A percentile compares a stretch with the other conserved stretches of the same genome.
Conservation (phyloP, 2,797 vertebrate genomes). For the Aulostomus chinensis region DNA sequence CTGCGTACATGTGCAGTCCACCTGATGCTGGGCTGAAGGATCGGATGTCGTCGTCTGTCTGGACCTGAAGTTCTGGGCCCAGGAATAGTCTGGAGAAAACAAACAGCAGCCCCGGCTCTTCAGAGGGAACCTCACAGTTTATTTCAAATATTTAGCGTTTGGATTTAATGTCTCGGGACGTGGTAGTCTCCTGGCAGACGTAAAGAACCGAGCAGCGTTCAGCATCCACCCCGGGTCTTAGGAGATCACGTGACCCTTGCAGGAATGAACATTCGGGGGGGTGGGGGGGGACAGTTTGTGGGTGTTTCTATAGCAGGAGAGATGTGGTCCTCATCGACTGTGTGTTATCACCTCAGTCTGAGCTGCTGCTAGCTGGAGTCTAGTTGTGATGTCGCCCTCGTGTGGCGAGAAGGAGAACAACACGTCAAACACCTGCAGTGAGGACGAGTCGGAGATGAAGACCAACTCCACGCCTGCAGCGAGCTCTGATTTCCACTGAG, state of each 20-base stretch:
- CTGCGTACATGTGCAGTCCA: slow-evolving; percentile 50
- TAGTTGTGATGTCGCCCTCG: slow-evolving; percentile 31
- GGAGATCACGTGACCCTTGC: slow-evolving; percentile 28
- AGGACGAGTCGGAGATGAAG: no score
- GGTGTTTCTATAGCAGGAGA: not conserved
- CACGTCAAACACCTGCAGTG: not conserved
- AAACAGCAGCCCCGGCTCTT: slow-evolving; percentile 45
- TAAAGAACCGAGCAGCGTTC: slow-evolving; percentile 16
- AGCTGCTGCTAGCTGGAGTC: no score
- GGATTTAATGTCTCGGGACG: slow-evolving; percentile 38
- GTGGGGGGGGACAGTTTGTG: no score
- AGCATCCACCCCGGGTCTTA: slow-evolving; percentile 1
- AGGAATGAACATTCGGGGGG: slow-evolving; percentile 44
- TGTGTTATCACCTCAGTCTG: no score
- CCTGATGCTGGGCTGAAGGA: slow-evolving; percentile 43
- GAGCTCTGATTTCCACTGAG: no score
- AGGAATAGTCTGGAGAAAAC: slow-evolving; percentile 63
- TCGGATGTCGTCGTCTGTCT: slow-evolving; percentile 61
- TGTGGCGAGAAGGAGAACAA: slow-evolving; percentile 32
- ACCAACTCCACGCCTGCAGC: no score
- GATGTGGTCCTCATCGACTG: not conserved
- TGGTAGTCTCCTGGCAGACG: slow-evolving; percentile 20
- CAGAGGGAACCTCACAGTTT: slow-evolving; percentile 45
- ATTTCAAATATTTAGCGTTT: slow-evolving; percentile 54
- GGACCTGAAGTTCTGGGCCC: slow-evolving; percentile 64